Base-by-base conservation (phyloP, 2,797 vertebrate genomes). In the Arrhamphus sclerolepis region DNA sequence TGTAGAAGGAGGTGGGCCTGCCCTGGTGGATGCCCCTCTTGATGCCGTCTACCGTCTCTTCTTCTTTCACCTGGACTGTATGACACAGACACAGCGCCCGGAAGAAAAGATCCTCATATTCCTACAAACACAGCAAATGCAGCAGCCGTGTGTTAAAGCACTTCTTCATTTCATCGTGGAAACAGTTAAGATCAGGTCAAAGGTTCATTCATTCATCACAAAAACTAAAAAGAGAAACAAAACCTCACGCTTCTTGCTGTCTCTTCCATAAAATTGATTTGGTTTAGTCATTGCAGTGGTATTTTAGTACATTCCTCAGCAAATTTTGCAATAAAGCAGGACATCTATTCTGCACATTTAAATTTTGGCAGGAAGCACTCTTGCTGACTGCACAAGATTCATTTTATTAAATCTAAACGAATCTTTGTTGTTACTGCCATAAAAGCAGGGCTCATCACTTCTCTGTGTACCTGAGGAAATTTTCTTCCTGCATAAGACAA, bases 21-120 rank as follows among this genome's bases (percentile, higher is more conserved):
- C 93, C 94, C 65, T 94, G 92, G 16, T 92, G 94, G 13, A 92
- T 89, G 63, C 92, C 94, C 73, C 92, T 94, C 84, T 95, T 95
- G 78, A 95, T 92, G 26, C 95, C 94, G 0, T 98, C 97, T 60
- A 94, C 87, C 0, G 79, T 92, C 22, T 96, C 96, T 56, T 96
- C 95, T 41, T 98, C 96, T 84, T 98, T 99, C 78, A 98, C 97
- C 78, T 99, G 97, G 77, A 99, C 94, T 0, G 97, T 99, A 89
- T 99, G 97, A 77, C 97, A 99, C 47, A 99, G 93, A 72, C 97
- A 98, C 56, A 99, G 85, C 0, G 97, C 97, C 75, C 97, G 95
- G 88, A 99, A 98, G 82, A 99, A 99, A 1, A 98, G 91, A 19
- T 99, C 97, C 78, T 99, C 97, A 0, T 94, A 94, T 60, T 98